Conservation (phyloP, 2,797 vertebrate species). For the Neopelma chrysocephalum region DNA sequence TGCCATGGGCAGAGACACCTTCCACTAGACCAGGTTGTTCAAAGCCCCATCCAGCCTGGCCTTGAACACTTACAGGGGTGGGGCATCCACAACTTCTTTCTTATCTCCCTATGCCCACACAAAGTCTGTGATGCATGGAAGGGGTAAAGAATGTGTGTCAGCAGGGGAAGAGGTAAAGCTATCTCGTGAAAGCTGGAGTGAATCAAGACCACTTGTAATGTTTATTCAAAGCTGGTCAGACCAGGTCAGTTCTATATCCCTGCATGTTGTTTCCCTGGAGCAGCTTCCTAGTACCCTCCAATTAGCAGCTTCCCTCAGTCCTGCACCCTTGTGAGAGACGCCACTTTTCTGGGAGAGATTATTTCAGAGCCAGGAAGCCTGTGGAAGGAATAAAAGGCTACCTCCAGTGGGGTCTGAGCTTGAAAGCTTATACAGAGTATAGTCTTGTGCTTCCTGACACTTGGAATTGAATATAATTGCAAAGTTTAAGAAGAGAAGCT, state of each 20-base stretch:
- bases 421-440: not conserved
- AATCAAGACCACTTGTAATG: not conserved
- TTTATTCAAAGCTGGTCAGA: not conserved
- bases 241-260: not conserved
- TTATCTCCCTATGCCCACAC: not conserved
- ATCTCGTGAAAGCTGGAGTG: not conserved
- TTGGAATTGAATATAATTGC: not conserved
- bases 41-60: not conserved
- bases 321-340: not conserved
- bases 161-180: not conserved
- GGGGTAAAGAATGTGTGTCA: fast-evolving
- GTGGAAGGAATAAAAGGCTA: not conserved
- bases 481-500: not conserved
- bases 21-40: not conserved
- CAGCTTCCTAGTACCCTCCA: not conserved
- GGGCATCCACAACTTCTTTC: not conserved
- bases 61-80: not conserved
- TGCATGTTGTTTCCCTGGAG: fast-evolving
- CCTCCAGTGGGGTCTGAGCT: not conserved
- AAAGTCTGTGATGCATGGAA: not conserved
- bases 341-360: not conserved
- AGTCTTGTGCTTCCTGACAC: not conserved
- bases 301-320: not conserved
- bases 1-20: not conserved
- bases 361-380: not conserved